These are phyloP conservation scores for Acleris laterana DNA, from an alignment of 2,888 invertebrate genomes.

Conservation along the genomic window DNA sequence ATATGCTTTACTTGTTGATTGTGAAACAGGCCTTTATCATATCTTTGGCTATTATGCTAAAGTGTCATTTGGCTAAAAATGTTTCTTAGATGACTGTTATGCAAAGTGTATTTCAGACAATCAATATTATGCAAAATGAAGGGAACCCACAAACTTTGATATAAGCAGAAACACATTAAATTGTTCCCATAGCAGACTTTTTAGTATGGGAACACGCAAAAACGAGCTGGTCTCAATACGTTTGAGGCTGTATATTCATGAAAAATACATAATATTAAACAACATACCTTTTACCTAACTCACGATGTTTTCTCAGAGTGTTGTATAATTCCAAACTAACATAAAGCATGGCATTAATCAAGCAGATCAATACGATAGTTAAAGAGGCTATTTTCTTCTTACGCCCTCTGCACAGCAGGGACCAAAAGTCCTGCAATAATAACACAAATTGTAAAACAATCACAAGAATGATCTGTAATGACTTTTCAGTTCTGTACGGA, in stretches of 20 bases:
- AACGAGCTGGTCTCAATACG: too few relatives aligned
- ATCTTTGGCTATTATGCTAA: too few relatives aligned
- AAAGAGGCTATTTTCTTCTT: conserved; percentile 70
- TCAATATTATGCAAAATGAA: too few relatives aligned
- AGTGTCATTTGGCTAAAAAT: too few relatives aligned
- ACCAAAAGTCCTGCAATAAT: conserved; percentile 63
- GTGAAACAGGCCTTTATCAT: too few relatives aligned
- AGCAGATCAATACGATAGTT: conserved; percentile 61
- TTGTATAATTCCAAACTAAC: conserved; percentile 71
- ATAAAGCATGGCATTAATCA: conserved; percentile 74
- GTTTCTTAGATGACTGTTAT: too few relatives aligned
- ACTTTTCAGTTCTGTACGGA: too few relatives aligned
- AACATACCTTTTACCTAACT: conserved; percentile 65
- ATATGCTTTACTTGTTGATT: too few relatives aligned
- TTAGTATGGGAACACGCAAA: neutral
- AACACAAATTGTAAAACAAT: conserved; percentile 40
- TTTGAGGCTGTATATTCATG: neutral
- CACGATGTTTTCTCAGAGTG: conserved; percentile 60
- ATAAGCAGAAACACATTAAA: too few relatives aligned
- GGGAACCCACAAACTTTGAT: too few relatives aligned
- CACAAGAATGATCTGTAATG: neutral
- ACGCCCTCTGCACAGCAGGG: conserved; percentile 69
- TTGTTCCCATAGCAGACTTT: too few relatives aligned
- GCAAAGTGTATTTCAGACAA: too few relatives aligned
- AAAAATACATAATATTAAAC: neutral